Base-by-base conservation (phyloP, 2,888 invertebrate species). In the Anthophora plumipes region DNA sequence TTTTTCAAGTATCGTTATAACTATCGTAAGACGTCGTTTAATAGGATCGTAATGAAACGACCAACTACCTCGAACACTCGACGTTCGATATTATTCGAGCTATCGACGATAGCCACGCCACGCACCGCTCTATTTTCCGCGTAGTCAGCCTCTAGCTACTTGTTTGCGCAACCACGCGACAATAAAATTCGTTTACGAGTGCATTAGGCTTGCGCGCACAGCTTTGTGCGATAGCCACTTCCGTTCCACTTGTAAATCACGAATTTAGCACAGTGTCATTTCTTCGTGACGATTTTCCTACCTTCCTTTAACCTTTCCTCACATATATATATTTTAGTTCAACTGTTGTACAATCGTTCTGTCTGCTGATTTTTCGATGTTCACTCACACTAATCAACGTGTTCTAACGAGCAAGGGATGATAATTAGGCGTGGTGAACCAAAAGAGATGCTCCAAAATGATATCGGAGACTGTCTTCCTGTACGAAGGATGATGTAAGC, bases 121-220 rank as follows among this genome's bases (percentile, higher is more conserved):
- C 31, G 37, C 64, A 25, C 48, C 63, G 64, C 70, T 80, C 77
- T 78, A 80, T 84, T 85, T 86, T 84, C 60, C 76, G 39, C 55
- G 72, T 37, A 41, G 60, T 20, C 83, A 75, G 39, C 25, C 74
- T 72, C 68, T 74, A 63, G 73, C 70, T 79, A 69, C 83, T 82
- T 79, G 83, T 86, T 87, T 83, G 83, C 85, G 85, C 84, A 86
- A 88, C 82, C 77, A 77, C 74, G 78, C 87, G 82, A 86, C 89
- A 88, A 86, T 89, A 89, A 89, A 89, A 89, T 89, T 89, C 87
- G 88, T 89, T 87, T 83, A 88, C 83, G 89, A 85, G 82, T 84
- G 64, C 81, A 84, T 87, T 82, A 83, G 80, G 82, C 72, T 70
- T 77, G 79, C 82, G 74, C 59, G 68, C 75, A 70, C 64, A 77